Conservation (phyloP, 92 coral and sea anemone genomes). For the Pocillopora grandis region DNA sequence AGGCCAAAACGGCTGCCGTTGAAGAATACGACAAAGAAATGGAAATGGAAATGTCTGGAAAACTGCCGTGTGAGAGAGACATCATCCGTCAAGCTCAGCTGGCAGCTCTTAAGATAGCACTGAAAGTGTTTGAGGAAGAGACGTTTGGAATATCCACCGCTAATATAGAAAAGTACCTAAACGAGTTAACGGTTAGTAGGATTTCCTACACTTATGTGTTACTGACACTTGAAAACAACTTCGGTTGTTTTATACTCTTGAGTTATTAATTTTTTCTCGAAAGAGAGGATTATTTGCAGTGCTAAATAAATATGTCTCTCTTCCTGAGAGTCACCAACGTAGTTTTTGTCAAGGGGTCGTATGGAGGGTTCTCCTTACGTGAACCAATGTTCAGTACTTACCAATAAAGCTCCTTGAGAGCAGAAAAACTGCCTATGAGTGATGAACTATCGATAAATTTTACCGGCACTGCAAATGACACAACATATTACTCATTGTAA, state of each 20-base stretch:
- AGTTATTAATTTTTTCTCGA: too few relatives aligned
- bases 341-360: too few relatives aligned
- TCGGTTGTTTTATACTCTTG: too few relatives aligned
- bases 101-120: conserved; percentile 48
- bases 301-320: too few relatives aligned
- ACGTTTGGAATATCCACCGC: conserved; percentile 50
- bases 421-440: too few relatives aligned
- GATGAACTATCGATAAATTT: too few relatives aligned
- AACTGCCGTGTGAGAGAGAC: conserved; percentile 70
- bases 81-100: conserved; percentile 55
- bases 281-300: too few relatives aligned
- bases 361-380: too few relatives aligned
- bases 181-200: conserved; percentile 60
- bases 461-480: background rate
- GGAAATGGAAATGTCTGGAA: conserved; percentile 44
- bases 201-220: background rate
- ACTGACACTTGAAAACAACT: too few relatives aligned
- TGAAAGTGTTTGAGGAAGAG: conserved; percentile 48
- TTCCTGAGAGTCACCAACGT: too few relatives aligned
- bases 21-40: conserved; percentile 50
- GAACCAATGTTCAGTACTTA: too few relatives aligned
- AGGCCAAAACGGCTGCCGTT: conserved; percentile 45
- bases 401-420: too few relatives aligned
- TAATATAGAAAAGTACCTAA: conserved; percentile 63
- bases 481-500: background rate